Conservation (phyloP, 1,140 invertebrate genomes). For the Colletes gigas region DNA sequence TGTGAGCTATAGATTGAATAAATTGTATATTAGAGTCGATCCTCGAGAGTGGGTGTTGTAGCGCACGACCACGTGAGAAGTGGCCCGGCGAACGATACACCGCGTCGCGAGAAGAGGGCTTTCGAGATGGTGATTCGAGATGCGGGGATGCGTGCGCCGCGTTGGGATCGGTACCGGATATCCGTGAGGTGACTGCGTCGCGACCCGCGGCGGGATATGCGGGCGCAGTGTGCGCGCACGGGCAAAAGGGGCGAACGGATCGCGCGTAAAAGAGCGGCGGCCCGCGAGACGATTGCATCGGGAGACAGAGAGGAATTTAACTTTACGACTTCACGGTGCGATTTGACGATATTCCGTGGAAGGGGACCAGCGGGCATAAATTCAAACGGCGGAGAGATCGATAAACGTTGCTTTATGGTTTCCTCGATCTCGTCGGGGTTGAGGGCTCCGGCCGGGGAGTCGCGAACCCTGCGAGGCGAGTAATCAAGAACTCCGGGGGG, state of each 20-base stretch:
- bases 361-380: conserved; percentile 18
- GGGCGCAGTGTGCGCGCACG: conserved; percentile 68
- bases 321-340: conserved; percentile 38
- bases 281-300: conserved; percentile 8
- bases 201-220: conserved; percentile 68
- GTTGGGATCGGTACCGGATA: conserved; percentile 72
- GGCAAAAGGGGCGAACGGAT: neutral
- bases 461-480: neutral
- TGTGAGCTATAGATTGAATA: too few species aligned
- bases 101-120: neutral
- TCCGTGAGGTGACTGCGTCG: conserved; percentile 74
- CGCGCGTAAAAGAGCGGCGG: neutral
- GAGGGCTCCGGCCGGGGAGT: neutral
- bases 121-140: conserved; percentile 49
- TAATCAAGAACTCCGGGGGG: neutral
- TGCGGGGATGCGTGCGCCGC: conserved; percentile 18
- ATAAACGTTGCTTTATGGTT: conserved; percentile 48
- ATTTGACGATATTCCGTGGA: conserved; percentile 36
- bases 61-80: neutral
- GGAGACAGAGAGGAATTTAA: conserved; percentile 5
- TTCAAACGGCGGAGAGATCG: conserved; percentile 27
- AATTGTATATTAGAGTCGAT: too few species aligned
- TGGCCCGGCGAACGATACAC: conserved; percentile 3
- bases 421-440: neutral
- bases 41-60: too few species aligned